phyloP scores from a whole-genome alignment of 92 coral and sea anemone genomes.

The Porites evermanni region DNA sequence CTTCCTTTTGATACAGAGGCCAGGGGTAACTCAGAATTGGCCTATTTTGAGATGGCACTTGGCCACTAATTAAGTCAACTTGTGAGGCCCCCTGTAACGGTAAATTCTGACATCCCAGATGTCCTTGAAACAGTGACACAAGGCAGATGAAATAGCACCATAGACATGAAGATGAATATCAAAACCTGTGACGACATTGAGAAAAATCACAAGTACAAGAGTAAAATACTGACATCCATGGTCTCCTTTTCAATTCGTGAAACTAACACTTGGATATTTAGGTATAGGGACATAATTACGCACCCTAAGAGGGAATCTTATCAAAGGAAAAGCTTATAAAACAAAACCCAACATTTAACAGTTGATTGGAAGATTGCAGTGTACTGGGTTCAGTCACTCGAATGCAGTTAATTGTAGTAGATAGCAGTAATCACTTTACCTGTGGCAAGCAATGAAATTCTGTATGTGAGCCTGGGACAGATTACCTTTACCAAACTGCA shows the following conservation, averaged over 20 bases:
- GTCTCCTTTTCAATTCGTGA: not conserved
- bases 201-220: not conserved
- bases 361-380: no score
- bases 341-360: no score
- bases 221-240: not conserved
- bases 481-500: conserved; percentile 12
- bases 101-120: not conserved
- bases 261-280: not conserved
- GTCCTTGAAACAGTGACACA: not conserved
- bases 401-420: conserved; percentile 1
- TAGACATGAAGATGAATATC: not conserved
- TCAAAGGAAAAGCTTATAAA: no score
- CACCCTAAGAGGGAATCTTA: not conserved
- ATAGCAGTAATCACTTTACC: conserved; percentile 1
- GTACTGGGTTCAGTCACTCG: not conserved
- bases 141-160: no score
- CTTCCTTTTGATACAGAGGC: conserved; percentile 20
- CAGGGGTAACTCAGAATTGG: not conserved
- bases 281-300: not conserved
- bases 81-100: not conserved
- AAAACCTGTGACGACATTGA: not conserved
- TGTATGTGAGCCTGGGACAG: conserved; percentile 5
- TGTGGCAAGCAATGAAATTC: conserved; percentile 15
- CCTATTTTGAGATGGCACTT: not conserved
- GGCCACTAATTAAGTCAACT: not conserved